Evolutionary conservation across 1,140 invertebrate genomes (phyloP), one percentile per base, ranked within the genome.

Genomic region (Ceratina australensis): DNA sequence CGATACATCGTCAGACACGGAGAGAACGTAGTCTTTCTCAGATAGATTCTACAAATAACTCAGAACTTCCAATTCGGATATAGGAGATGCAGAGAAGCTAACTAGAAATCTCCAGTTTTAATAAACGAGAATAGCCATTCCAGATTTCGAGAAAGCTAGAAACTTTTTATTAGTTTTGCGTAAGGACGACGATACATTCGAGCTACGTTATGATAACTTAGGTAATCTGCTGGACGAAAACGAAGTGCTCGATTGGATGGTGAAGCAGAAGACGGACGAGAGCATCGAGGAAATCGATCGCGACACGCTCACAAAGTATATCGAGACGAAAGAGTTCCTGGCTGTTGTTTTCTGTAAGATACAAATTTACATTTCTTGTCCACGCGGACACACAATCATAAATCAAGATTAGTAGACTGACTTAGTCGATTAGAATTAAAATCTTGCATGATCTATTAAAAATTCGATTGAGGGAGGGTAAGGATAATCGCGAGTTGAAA

Each of bases 291-390:
- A 98, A 87, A 97, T 98, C 72, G 95, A 97, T 87, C 94, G 97
- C 84, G 96, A 97, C 66, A 95, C 95, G 87, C 93, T 98, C 10
- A 95, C 95, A 87, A 96, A 97, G 87, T 96, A 97, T 90, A 98
- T 98, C 86, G 96, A 96, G 88, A 96, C 96, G 57, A 96, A 97
- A 90, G 97, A 98, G 92, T 98, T 98, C 93, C 93, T 98, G 81
- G 97, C 97, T 73, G 97, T 98, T 63, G 93, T 98, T 72, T 98
- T 98, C 90, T 98, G 97, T 98, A 95, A 97, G 96, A 95, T 89
- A 81, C 75, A 49, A 18, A 56, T 66, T 15, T 3, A 50, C 10
- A 13, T 59, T 49, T 26, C 16, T 4, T n/a, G 33, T 1, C 33
- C 33, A 42, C 33, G 33, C 33, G 0, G 33, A 42, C 7, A 42